Conservation (phyloP, 35 echinoderm and acorn worm genomes). For the Patiria miniata region DNA sequence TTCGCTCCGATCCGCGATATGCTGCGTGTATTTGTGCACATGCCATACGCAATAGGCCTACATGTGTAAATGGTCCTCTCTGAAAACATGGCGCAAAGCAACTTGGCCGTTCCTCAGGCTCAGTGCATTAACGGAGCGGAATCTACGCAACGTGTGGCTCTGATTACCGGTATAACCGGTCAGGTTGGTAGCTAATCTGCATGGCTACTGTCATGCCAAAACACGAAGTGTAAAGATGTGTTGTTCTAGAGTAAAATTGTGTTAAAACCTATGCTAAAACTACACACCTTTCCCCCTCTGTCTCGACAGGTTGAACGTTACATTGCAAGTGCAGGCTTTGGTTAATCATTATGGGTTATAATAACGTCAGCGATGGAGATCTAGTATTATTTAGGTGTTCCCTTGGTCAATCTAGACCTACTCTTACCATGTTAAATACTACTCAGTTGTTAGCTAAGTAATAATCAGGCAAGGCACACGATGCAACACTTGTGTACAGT, state of each 20-base stretch:
- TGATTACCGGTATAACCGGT: slow-evolving; percentile 86
- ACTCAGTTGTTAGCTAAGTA: too few relatives aligned
- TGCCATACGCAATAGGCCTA: not conserved
- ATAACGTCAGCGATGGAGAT: too few relatives aligned
- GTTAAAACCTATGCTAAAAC: not conserved
- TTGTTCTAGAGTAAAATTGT: not conserved
- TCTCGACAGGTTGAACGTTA: too few relatives aligned
- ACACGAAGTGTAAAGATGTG: not conserved
- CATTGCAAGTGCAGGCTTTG: too few relatives aligned
- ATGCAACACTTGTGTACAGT: too few relatives aligned
- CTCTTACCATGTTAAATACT: too few relatives aligned
- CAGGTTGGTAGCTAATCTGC: slow-evolving; percentile 54
- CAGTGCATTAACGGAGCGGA: slow-evolving; percentile 7
- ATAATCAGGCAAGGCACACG: too few relatives aligned
- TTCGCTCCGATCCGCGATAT: not conserved
- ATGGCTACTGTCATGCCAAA: not conserved
- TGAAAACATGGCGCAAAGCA: slow-evolving; percentile 15
- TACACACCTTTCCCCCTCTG: not conserved
- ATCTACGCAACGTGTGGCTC: slow-evolving; percentile 38
- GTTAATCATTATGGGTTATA: too few relatives aligned
- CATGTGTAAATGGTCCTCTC: not conserved
- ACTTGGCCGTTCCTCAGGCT: not conserved
- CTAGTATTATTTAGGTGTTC: too few relatives aligned
- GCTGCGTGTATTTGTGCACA: not conserved
- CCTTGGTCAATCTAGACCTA: too few relatives aligned